Percentiles rank a stretch among this genome's conserved stretches.
These are phyloP conservation scores for Acholoe squamosa DNA, from an alignment of 2,888 invertebrate species.

Conservation along the genomic window DNA sequence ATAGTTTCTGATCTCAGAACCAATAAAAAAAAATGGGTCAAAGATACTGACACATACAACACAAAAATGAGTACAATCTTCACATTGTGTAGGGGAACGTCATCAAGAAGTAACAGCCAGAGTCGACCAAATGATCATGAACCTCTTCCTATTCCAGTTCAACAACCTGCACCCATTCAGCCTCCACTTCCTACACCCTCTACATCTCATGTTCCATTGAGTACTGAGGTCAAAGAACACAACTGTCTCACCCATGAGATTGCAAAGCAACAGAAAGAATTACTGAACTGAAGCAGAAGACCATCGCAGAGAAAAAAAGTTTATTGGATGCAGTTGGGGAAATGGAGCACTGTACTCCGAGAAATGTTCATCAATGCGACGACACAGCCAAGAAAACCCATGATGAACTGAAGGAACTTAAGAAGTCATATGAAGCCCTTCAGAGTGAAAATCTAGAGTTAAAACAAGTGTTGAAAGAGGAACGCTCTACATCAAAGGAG, in stretches of 20 bases:
- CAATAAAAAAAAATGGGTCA: neutral
- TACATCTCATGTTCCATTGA: neutral
- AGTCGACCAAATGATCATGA: neutral
- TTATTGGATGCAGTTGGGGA: neutral
- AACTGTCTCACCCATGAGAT: neutral
- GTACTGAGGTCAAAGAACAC: neutral
- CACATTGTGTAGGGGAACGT: constrained; percentile 26
- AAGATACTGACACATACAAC: neutral
- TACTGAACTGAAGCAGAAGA: neutral
- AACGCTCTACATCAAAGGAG: neutral
- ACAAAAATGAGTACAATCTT: neutral
- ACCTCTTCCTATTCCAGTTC: neutral
- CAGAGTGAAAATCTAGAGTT: neutral
- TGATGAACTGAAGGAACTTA: no score
- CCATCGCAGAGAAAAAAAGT: constrained; percentile 7
- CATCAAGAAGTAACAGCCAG: neutral
- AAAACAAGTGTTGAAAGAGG: neutral
- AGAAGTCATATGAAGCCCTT: neutral
- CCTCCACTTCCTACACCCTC: neutral
- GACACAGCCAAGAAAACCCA: no score
- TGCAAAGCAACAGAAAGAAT: neutral
- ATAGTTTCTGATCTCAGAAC: neutral
- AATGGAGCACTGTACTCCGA: neutral
- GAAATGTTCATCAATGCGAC: neutral
- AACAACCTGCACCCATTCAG: no score